Conservation (phyloP, 2,113 vertebrate genomes). For the Camelus dromedarius region DNA sequence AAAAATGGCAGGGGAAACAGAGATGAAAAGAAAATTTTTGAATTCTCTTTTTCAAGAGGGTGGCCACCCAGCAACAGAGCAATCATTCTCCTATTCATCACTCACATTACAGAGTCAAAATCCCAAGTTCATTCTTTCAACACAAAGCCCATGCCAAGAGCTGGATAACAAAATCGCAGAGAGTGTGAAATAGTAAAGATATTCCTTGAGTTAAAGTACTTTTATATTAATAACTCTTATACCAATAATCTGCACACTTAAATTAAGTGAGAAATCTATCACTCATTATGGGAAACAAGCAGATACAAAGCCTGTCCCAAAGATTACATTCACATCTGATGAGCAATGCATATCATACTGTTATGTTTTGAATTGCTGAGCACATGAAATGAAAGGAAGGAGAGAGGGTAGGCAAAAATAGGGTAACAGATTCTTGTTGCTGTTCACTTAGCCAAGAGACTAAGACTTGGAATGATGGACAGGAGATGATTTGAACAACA, state of each 20-base stretch:
- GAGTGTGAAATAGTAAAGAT: neutral
- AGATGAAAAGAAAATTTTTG: neutral
- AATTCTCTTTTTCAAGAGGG: neutral
- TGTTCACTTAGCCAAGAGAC: neutral
- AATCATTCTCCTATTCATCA: neutral
- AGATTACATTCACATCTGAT: neutral
- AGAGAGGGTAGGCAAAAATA: neutral
- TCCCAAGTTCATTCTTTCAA: neutral
- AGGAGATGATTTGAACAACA: neutral
- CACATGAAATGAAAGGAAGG: neutral
- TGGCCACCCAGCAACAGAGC: neutral
- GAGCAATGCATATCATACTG: neutral
- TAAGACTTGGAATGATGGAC: neutral
- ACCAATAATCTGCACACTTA: neutral
- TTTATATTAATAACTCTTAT: constrained; percentile 18
- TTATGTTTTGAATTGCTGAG: constrained; percentile 16
- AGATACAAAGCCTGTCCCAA: neutral
- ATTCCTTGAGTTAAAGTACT: neutral
- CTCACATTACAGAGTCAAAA: neutral
- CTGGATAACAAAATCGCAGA: neutral
- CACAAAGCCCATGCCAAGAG: neutral
- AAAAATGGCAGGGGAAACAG: neutral
- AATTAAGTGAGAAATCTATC: neutral
- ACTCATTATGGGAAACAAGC: neutral
- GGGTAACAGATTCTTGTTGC: neutral